Evolutionary conservation across 1,140 invertebrate species (phyloP).

Genomic region (Cotesia typhae): DNA sequence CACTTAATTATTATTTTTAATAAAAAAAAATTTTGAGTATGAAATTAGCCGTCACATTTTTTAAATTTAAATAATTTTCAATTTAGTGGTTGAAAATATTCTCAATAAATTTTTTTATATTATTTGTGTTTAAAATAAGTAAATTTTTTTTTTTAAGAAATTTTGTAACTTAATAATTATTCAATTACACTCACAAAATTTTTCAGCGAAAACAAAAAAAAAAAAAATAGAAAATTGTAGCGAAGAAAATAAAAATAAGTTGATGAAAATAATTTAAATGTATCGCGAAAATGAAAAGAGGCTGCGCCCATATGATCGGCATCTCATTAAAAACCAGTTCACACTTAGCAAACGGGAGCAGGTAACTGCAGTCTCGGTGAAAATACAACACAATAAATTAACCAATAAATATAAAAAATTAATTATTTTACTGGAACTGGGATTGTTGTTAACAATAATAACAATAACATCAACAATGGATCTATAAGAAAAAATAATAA

Average conservation of each 20-base stretch:
- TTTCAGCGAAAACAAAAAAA: slow-evolving; percentile 30
- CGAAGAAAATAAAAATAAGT: not conserved
- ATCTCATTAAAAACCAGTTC: slow-evolving; percentile 50
- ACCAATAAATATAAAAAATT: slow-evolving; percentile 30
- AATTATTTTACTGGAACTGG: not conserved
- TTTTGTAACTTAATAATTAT: too few species aligned
- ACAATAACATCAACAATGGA: not conserved
- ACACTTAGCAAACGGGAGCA: slow-evolving; percentile 31
- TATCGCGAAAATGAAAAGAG: slow-evolving; percentile 33
- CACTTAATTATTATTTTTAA: too few species aligned
- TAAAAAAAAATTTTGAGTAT: not conserved
- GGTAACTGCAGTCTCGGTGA: slow-evolving; percentile 12
- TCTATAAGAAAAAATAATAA: not conserved
- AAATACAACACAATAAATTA: slow-evolving; percentile 25
- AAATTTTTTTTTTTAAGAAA: too few species aligned
- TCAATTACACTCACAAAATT: too few species aligned
- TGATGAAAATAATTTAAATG: not conserved
- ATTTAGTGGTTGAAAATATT: too few species aligned
- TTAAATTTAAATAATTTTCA: too few species aligned
- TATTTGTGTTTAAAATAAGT: too few species aligned
- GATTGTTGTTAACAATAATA: slow-evolving; percentile 29
- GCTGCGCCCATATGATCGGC: slow-evolving; percentile 53
- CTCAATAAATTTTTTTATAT: too few species aligned
- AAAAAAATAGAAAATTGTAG: not conserved
- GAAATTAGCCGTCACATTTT: not conserved